A percentile compares a stretch with the other conserved stretches of the same genome.
phyloP scores from a whole-genome alignment of 2,113 vertebrate species.

The Paramisgurnus dabryanus region DNA sequence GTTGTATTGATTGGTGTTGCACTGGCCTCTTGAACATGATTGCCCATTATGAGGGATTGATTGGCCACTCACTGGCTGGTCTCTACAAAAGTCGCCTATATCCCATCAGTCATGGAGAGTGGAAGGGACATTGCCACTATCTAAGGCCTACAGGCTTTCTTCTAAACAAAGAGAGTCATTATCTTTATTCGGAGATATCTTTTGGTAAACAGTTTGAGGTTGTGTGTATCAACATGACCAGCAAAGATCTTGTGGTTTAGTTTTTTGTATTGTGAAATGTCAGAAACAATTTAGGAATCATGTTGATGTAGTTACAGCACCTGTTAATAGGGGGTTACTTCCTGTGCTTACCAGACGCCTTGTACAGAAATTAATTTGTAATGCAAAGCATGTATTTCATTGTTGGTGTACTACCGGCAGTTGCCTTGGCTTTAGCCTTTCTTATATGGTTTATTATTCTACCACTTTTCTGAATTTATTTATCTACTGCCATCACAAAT shows the following conservation, averaged over 20 bases:
- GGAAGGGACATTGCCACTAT: neutral
- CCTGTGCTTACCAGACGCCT: too few relatives aligned
- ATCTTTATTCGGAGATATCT: neutral
- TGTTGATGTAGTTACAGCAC: too few relatives aligned
- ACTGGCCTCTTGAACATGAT: conserved; percentile 63
- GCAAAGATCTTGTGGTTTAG: neutral
- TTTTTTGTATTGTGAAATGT: neutral
- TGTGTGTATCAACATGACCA: neutral
- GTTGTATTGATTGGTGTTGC: conserved; percentile 66
- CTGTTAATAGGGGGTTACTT: too few relatives aligned
- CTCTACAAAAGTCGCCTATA: conserved; percentile 1
- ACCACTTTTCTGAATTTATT: too few relatives aligned
- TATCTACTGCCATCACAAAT: too few relatives aligned
- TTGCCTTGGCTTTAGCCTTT: too few relatives aligned
- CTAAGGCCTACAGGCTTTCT: conserved; percentile 3
- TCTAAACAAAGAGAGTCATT: neutral
- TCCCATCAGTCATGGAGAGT: conserved; percentile 37
- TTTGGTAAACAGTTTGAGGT: neutral
- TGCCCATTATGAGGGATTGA: conserved; percentile 72
- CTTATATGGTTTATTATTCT: too few relatives aligned
- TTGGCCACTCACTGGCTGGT: conserved; percentile 65
- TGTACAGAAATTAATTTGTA: too few relatives aligned
- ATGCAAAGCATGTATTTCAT: too few relatives aligned
- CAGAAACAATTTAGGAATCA: too few relatives aligned
- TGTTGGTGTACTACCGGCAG: too few relatives aligned